Percentiles rank a stretch among this genome's conserved stretches.
Conservation (phyloP, 2,113 vertebrate genomes). For the Asarcornis scutulata region DNA sequence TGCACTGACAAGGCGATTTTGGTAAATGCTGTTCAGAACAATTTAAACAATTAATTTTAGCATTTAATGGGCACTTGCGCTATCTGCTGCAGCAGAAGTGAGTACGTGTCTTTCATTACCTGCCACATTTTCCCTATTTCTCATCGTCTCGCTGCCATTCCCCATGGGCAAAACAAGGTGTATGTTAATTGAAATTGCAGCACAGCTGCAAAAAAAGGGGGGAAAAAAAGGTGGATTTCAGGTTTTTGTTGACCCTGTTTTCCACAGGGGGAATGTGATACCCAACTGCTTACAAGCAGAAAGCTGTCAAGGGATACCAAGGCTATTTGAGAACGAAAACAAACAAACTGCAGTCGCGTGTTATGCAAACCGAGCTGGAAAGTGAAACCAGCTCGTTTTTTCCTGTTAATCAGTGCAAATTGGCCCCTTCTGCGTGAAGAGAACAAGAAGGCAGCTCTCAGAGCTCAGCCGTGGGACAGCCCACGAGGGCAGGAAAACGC, state of each 20-base stretch:
- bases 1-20: constrained; percentile 12
- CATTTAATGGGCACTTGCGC: constrained; percentile 54
- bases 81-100: constrained; percentile 61
- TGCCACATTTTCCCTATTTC: constrained; percentile 13
- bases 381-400: background rate
- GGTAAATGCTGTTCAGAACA: constrained; percentile 49
- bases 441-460: fast-evolving
- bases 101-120: constrained; percentile 54
- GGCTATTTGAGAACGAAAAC: background rate
- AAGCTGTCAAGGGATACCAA: background rate
- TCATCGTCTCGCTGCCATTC: background rate
- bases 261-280: constrained; percentile 3
- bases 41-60: constrained; percentile 68
- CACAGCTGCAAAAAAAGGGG: background rate
- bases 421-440: background rate
- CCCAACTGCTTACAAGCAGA: constrained; percentile 31
- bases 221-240: background rate
- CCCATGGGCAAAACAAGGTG: constrained; percentile 18
- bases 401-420: background rate
- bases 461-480: background rate
- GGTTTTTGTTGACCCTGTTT: constrained; percentile 19
- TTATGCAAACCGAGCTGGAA: background rate
- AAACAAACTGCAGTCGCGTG: background rate
- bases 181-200: constrained; percentile 59
- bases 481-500: background rate